Evolutionary conservation across 2,113 vertebrate species (phyloP), one percentile per base, ranked within the genome.

Genomic region (Pelusios castaneus): DNA sequence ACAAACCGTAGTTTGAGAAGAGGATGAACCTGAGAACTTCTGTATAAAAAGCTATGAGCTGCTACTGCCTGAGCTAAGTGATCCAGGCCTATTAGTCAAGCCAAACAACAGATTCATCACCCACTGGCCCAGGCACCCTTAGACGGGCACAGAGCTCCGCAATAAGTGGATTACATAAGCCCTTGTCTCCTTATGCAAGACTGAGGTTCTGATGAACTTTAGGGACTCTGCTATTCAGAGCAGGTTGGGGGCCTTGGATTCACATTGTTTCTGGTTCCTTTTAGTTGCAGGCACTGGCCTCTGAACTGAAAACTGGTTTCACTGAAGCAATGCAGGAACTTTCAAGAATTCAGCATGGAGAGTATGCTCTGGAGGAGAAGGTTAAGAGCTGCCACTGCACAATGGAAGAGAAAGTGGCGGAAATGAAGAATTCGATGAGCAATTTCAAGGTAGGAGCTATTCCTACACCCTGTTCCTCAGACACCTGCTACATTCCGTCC

Each of bases 361-460:
- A 99, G 96, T 98, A 98, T 0, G 97, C 97, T 88, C 95, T 99
- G 97, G 99, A 99, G 92, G 99, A 99, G 96, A 99, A 98, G 94
- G 98, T 99, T 56, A 99, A 98, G 94, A 98, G 98, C 55, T 98
- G 99, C 91, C 98, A 98, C 87, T 99, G 98, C 60, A 98, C 99
- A 49, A 99, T 99, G 96, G 99, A 99, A 67, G 98, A 99, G 94
- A 99, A 99, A 96, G 99, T 99, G 93, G 98, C 99, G 9, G 98
- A 99, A 93, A 98, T 99, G 97, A 99, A 99, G 97, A 99, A 99
- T 92, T 99, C 98, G 5, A 97, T 99, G 58, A 99, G 99, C 97
- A 99, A 98, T 0, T 98, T 99, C 92, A 99, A 99, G 99, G 99
- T 99, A 95, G 85, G 88, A 87, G 25, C 5, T 84, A 12, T 81